phyloP scores from a whole-genome alignment of 2,797 vertebrate genomes.

The Triplophysa bombifrons region DNA sequence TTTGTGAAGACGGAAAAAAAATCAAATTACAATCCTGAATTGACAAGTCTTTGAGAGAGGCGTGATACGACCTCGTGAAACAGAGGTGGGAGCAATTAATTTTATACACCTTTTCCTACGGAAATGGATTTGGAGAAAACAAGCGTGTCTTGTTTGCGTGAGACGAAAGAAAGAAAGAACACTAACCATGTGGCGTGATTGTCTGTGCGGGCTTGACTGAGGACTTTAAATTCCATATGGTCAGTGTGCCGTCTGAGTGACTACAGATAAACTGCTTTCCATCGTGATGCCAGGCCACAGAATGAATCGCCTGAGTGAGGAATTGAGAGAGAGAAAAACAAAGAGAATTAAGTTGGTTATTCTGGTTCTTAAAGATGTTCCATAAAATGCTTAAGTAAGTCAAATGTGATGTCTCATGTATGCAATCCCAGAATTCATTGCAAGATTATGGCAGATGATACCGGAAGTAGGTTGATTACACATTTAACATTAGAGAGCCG shows the following conservation, averaged over 20 bases:
- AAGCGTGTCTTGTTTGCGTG: conserved; percentile 29
- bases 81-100: conserved; percentile 53
- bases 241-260: conserved; percentile 98
- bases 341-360: background rate
- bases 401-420: background rate
- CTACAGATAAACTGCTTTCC: conserved; percentile 99
- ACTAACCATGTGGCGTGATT: conserved; percentile 97
- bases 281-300: conserved; percentile 98
- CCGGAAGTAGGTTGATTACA: too few relatives aligned
- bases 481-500: too few relatives aligned
- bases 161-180: conserved; percentile 15
- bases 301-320: conserved; percentile 90
- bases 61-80: conserved; percentile 50
- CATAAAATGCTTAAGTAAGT: background rate
- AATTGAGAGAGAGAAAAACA: conserved; percentile 25
- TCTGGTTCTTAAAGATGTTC: background rate
- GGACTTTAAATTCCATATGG: conserved; percentile 96
- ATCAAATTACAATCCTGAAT: conserved; percentile 39
- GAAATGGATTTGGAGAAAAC: conserved; percentile 24
- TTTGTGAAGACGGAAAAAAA: conserved; percentile 9
- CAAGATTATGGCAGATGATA: background rate
- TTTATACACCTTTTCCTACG: conserved; percentile 3
- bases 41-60: conserved; percentile 45
- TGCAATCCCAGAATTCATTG: background rate
- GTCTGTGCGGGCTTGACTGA: conserved; percentile 92